phyloP scores from a whole-genome alignment of 92 coral and sea anemone species.

The Epizoanthus illoricatus region DNA sequence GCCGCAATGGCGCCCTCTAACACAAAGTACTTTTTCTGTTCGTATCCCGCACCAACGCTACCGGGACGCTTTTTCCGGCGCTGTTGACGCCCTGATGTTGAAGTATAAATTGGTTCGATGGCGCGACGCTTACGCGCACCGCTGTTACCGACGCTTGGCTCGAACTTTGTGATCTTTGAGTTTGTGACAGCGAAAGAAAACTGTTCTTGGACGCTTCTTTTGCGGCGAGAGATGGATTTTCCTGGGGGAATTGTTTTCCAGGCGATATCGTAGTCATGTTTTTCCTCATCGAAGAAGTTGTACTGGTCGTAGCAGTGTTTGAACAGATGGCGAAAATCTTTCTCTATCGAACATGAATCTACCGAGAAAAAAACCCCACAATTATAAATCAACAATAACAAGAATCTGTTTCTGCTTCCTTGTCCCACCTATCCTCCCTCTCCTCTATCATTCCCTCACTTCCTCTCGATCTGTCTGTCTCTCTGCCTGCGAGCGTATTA shows the following conservation, averaged over 20 bases:
- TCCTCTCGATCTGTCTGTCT: background rate
- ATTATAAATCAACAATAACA: background rate
- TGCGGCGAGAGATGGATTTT: conserved; percentile 46
- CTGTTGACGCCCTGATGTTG: conserved; percentile 81
- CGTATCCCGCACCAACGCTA: conserved; percentile 24
- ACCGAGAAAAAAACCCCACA: background rate
- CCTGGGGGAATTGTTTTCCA: conserved; percentile 72
- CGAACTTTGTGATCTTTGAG: conserved; percentile 27
- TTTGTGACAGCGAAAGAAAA: conserved; percentile 48
- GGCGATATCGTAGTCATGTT: conserved; percentile 54
- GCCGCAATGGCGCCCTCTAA: conserved; percentile 69
- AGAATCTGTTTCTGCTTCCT: background rate
- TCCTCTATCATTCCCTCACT: background rate
- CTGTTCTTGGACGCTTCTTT: conserved; percentile 73
- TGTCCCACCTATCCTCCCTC: background rate
- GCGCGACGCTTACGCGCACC: conserved; percentile 68
- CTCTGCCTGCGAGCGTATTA: background rate
- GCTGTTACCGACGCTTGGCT: conserved; percentile 12
- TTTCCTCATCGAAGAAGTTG: conserved; percentile 57
- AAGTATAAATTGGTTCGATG: conserved; percentile 79
- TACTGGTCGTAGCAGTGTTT: conserved; percentile 62
- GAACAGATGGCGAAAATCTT: conserved; percentile 41
- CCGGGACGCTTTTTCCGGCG: conserved; percentile 59
- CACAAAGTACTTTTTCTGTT: conserved; percentile 66
- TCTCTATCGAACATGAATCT: conserved; percentile 71